phyloP scores from a whole-genome alignment of 2,797 vertebrate genomes.

The Bradypodion pumilum region DNA sequence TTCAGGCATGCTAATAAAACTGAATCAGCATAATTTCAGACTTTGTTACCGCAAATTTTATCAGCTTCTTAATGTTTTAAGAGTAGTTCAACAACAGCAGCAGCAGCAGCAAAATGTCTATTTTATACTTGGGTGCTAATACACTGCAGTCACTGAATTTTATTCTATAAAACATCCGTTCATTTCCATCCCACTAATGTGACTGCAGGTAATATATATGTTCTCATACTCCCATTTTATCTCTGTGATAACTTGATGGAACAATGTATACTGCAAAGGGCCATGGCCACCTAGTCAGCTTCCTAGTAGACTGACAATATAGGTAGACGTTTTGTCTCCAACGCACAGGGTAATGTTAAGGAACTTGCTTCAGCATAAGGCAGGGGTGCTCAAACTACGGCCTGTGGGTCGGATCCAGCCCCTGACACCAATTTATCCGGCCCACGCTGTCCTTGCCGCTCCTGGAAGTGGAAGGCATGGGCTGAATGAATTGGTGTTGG shows the following conservation, averaged over 20 bases:
- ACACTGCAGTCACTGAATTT: background rate
- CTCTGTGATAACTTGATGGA: background rate
- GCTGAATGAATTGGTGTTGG: too few species aligned
- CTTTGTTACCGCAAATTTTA: background rate
- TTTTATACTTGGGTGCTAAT: background rate
- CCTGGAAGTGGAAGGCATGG: too few species aligned
- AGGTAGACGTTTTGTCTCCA: background rate
- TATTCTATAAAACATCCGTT: background rate
- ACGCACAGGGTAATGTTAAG: too few species aligned
- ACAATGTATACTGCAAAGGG: background rate
- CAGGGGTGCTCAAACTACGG: too few species aligned
- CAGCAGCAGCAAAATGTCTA: background rate
- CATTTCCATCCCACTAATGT: background rate
- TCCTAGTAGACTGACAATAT: background rate
- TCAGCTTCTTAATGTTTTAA: background rate
- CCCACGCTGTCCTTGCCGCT: too few species aligned
- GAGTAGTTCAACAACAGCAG: background rate
- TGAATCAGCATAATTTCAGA: background rate
- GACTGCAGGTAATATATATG: background rate
- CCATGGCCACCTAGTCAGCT: background rate
- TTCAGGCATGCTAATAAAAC: background rate
- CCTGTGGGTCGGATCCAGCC: too few species aligned
- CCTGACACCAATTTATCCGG: too few species aligned
- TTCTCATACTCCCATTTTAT: background rate
- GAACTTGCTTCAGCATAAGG: too few species aligned